Conservation (phyloP, 2,113 vertebrate species). For the Otocyon megalotis region DNA sequence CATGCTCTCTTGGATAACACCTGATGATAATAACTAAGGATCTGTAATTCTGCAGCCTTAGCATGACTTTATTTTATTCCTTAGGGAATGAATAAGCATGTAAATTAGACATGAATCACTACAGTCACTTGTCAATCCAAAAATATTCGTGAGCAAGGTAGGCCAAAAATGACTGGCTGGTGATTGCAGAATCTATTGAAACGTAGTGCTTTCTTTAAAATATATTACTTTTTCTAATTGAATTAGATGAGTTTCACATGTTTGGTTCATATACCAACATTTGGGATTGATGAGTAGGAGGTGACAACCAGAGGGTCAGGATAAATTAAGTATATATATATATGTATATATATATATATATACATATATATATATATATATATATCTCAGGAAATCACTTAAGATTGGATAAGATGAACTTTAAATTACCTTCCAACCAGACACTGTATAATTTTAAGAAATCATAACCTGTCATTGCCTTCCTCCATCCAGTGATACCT, state of each 20-base stretch:
- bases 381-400: neutral
- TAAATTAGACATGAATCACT: slow-evolving; percentile 66
- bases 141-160: slow-evolving; percentile 60
- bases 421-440: neutral
- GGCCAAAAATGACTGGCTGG: slow-evolving; percentile 48
- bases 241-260: neutral
- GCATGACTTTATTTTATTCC: slow-evolving; percentile 49
- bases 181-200: slow-evolving; percentile 54
- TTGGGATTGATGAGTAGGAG: neutral
- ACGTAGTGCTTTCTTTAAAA: slow-evolving; percentile 53
- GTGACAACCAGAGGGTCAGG: neutral
- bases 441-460: slow-evolving; percentile 34
- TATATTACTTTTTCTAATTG: neutral
- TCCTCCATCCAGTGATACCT: neutral
- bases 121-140: slow-evolving; percentile 60
- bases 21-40: slow-evolving; percentile 56
- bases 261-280: neutral
- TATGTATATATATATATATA: no score
- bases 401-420: neutral
- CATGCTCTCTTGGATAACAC: slow-evolving; percentile 55
- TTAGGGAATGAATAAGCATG: slow-evolving; percentile 65
- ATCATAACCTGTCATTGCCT: neutral
- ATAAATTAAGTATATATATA: neutral
- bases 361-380: no score
- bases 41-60: slow-evolving; percentile 58